Conservation (phyloP, 1,140 invertebrate genomes). For the Bicyclus anynana region DNA sequence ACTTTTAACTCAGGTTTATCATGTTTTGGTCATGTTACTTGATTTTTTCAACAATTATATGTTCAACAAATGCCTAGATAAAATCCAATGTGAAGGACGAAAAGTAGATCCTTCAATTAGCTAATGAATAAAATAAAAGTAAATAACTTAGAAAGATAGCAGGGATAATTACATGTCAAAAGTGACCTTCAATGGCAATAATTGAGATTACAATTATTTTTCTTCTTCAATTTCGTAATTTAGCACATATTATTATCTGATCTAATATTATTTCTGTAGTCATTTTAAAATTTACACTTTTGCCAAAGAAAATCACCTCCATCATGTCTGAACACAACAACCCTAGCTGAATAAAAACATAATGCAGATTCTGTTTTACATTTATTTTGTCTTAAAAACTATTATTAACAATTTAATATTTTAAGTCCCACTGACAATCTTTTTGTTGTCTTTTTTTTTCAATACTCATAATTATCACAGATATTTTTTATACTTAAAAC, state of each 20-base stretch:
- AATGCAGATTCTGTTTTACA: constrained; percentile 33
- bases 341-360: constrained; percentile 73
- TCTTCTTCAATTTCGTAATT: too few relatives aligned
- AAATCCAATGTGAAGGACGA: too few relatives aligned
- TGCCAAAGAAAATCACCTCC: constrained; percentile 82
- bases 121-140: background rate
- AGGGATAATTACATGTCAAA: constrained; percentile 65
- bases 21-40: too few relatives aligned
- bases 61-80: too few relatives aligned
- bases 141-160: background rate
- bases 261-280: background rate
- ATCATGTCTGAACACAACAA: constrained; percentile 79
- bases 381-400: constrained; percentile 56
- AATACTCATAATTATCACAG: constrained; percentile 34
- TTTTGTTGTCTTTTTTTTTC: constrained; percentile 10
- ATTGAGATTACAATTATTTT: too few relatives aligned
- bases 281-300: constrained; percentile 9
- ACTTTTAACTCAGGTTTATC: too few relatives aligned
- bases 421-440: constrained; percentile 6
- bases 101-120: too few relatives aligned
- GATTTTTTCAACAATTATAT: too few relatives aligned
- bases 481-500: constrained; percentile 20
- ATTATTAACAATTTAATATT: constrained; percentile 13
- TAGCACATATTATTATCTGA: too few relatives aligned
- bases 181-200: constrained; percentile 57